Evolutionary conservation across 2,113 vertebrate genomes (phyloP), one percentile per base, ranked within the genome.

Genomic region (Strix aluco): DNA sequence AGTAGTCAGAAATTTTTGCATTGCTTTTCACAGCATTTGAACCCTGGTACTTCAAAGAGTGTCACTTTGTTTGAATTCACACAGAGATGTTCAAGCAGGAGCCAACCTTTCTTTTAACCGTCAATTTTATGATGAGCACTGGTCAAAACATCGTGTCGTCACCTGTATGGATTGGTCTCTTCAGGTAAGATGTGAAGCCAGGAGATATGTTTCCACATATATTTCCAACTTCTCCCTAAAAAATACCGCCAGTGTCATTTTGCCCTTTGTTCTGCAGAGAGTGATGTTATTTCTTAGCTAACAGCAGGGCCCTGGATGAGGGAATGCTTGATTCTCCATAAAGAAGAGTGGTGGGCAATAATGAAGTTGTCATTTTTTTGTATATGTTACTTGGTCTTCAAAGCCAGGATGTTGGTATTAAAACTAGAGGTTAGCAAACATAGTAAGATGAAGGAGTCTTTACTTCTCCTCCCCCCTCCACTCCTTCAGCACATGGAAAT

Each of bases 111-210:
- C 99, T 78, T 98, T 99, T 96, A 99, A 98, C 84, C 98, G 99
- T 58, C 98, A 99, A 11, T 99, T 99, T 97, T 99, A 99, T 34
- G 99, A 99, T 86, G 99, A 99, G 71, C 99, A 99, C 97, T 99
- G 99, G 99, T 99, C 99, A 21, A 99, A 99, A 96, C 99, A 99
- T 91, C 99, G 99, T 22, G 99, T 99, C 0, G 99, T 99, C 97
- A 99, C 99, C 89, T 99, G 99, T 91, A 99, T 99, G 82, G 99
- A 99, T 94, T 99, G 99, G 99, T 99, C 99, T 83, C 98, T 98
- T 93, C 99, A 99, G 99, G 99, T 99, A 98, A 98, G 97, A 79
- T n/a, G 13, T 63, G 47, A 23, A 51, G 38, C 5, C 10, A 3
- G 23, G 27, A 93, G 19, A 25, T 61, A 4, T 0, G 6, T 47